These are phyloP conservation scores for Scaptomyza caliginosa DNA, from an alignment of 2,888 invertebrate species.

Conservation along the genomic window DNA sequence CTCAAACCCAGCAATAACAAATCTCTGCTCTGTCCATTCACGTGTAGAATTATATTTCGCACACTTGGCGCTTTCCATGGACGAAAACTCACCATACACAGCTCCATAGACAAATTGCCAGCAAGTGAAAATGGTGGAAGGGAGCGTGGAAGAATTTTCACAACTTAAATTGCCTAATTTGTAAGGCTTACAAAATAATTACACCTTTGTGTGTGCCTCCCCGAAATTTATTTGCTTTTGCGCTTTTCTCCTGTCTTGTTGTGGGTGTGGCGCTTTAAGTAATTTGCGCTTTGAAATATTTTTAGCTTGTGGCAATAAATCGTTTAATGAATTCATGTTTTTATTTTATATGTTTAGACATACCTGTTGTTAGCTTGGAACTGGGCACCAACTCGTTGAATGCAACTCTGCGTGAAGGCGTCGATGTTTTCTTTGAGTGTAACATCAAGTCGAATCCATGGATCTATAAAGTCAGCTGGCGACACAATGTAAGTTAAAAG, in stretches of 20 bases:
- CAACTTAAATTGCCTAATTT: constrained; percentile 80
- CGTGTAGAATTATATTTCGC: constrained; percentile 32
- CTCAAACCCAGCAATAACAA: constrained; percentile 3
- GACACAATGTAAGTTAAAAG: constrained; percentile 88
- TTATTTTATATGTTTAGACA: constrained; percentile 86
- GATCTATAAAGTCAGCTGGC: constrained; percentile 91
- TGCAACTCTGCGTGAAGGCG: constrained; percentile 93
- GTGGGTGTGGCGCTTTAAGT: constrained; percentile 7
- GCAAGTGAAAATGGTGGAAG: not conserved
- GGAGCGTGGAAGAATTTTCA: constrained; percentile 16
- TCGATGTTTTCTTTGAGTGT: constrained; percentile 96
- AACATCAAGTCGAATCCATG: constrained; percentile 95
- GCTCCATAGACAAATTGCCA: constrained; percentile 30
- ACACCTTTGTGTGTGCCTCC: constrained; percentile 53
- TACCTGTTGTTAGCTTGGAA: constrained; percentile 92
- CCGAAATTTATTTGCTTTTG: constrained; percentile 26
- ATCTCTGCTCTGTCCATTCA: constrained; percentile 14
- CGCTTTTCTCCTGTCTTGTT: constrained; percentile 14
- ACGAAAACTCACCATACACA: constrained; percentile 10
- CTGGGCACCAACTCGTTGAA: constrained; percentile 91
- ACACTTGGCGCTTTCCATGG: constrained; percentile 29
- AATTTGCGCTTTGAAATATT: constrained; percentile 23
- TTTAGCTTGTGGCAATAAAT: constrained; percentile 10
- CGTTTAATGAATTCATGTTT: not conserved
- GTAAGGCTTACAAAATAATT: constrained; percentile 78